phyloP scores from a whole-genome alignment of 2,797 vertebrate genomes.

The Agapornis canus region DNA sequence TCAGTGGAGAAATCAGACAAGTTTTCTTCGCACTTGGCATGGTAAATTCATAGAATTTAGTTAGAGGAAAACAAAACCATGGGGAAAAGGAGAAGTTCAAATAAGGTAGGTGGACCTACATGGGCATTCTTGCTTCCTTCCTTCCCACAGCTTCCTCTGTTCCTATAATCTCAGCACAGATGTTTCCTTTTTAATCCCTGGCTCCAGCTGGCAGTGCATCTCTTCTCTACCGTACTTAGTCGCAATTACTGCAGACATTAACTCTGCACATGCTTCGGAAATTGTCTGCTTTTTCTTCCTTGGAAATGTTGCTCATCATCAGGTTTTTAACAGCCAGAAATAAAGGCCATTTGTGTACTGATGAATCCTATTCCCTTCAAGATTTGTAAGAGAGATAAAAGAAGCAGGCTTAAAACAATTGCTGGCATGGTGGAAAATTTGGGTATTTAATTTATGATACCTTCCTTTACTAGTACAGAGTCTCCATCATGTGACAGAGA shows the following conservation, averaged over 20 bases:
- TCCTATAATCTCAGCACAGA: constrained; percentile 74
- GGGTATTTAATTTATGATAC: constrained; percentile 2
- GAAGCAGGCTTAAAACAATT: constrained; percentile 52
- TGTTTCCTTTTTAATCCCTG: constrained; percentile 78
- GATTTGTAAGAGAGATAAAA: constrained; percentile 68
- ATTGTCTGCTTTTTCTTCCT: constrained; percentile 59
- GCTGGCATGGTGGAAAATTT: constrained; percentile 20
- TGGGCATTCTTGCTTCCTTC: constrained; percentile 68
- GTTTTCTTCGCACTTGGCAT: neutral
- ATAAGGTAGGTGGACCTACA: constrained; percentile 60
- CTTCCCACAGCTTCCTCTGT: constrained; percentile 73
- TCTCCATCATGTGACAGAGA: neutral
- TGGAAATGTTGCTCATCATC: constrained; percentile 70
- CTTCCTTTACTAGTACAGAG: neutral
- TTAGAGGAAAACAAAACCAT: neutral
- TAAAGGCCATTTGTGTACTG: constrained; percentile 70
- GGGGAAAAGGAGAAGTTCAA: constrained; percentile 1
- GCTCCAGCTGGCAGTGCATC: constrained; percentile 65
- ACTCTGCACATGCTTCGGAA: constrained; percentile 60
- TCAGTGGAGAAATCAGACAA: neutral
- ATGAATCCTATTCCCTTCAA: constrained; percentile 69
- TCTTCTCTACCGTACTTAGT: constrained; percentile 65
- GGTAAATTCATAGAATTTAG: neutral
- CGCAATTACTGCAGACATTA: constrained; percentile 59
- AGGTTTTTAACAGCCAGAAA: constrained; percentile 72